Evolutionary conservation across 1,140 invertebrate genomes (phyloP).

Genomic region (Diachasmimorpha longicaudata): DNA sequence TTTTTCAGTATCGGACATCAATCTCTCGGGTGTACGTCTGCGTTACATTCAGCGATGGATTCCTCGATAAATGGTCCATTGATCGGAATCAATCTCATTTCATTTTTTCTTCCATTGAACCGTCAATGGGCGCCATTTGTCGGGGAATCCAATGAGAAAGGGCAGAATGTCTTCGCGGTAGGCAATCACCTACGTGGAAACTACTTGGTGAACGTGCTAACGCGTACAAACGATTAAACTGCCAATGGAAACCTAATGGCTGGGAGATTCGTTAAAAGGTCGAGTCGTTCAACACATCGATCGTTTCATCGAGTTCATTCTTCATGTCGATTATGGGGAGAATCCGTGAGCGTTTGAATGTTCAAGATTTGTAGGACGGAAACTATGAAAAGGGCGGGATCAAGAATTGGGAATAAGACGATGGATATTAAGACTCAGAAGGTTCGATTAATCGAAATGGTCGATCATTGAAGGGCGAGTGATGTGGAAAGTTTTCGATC

Average conservation of each 20-base stretch:
- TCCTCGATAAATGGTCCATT: not conserved
- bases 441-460: too few species aligned
- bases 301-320: not conserved
- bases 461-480: too few species aligned
- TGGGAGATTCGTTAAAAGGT: not conserved
- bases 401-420: too few species aligned
- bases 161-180: not conserved
- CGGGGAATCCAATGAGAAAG: not conserved
- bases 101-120: not conserved
- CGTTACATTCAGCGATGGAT: not conserved
- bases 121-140: not conserved
- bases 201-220: not conserved
- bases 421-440: too few species aligned
- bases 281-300: not conserved
- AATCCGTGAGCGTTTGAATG: too few species aligned
- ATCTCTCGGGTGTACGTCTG: not conserved
- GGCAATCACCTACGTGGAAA: not conserved
- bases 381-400: too few species aligned
- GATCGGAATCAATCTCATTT: not conserved
- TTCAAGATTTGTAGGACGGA: too few species aligned
- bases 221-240: not conserved
- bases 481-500: too few species aligned
- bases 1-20: not conserved
- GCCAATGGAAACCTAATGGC: not conserved
- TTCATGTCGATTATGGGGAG: too few species aligned